These are phyloP conservation scores for Thymelicus acteon DNA, from an alignment of 2,888 invertebrate genomes.

Conservation along the genomic window DNA sequence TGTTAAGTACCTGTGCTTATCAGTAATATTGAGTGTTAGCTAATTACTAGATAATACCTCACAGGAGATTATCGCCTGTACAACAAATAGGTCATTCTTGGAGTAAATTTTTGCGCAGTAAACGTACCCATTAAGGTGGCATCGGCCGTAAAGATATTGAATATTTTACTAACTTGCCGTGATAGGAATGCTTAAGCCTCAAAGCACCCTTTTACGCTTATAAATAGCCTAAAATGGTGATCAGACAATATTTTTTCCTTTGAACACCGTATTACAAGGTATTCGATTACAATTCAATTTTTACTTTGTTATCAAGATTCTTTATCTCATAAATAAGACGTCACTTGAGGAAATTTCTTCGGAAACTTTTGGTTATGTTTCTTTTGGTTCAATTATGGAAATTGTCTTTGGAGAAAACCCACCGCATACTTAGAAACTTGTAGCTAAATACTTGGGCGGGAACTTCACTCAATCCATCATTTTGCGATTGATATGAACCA, in stretches of 20 bases:
- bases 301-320: slow-evolving; percentile 32
- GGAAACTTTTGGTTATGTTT: slow-evolving; percentile 50
- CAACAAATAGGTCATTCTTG: slow-evolving; percentile 3
- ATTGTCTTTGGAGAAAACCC: slow-evolving; percentile 37
- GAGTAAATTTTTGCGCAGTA: slow-evolving; percentile 22
- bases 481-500: slow-evolving; percentile 34
- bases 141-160: slow-evolving; percentile 52
- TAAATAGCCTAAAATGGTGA: slow-evolving; percentile 58
- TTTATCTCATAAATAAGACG: slow-evolving; percentile 47
- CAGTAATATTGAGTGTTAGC: too few species aligned
- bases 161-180: slow-evolving; percentile 63
- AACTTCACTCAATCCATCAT: slow-evolving; percentile 35
- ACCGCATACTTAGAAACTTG: slow-evolving; percentile 23
- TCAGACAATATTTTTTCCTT: slow-evolving; percentile 42
- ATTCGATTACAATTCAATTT: slow-evolving; percentile 34
- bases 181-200: slow-evolving; percentile 62
- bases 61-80: background rate
- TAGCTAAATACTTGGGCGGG: slow-evolving; percentile 29
- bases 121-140: slow-evolving; percentile 30
- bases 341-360: slow-evolving; percentile 47
- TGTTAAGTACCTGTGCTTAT: too few species aligned
- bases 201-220: slow-evolving; percentile 59
- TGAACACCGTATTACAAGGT: slow-evolving; percentile 30
- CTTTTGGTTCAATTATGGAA: slow-evolving; percentile 55
- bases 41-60: too few species aligned